Percentiles rank a stretch among this genome's conserved stretches.
Conservation (phyloP, 2,113 vertebrate genomes). For the Pagrus major region DNA sequence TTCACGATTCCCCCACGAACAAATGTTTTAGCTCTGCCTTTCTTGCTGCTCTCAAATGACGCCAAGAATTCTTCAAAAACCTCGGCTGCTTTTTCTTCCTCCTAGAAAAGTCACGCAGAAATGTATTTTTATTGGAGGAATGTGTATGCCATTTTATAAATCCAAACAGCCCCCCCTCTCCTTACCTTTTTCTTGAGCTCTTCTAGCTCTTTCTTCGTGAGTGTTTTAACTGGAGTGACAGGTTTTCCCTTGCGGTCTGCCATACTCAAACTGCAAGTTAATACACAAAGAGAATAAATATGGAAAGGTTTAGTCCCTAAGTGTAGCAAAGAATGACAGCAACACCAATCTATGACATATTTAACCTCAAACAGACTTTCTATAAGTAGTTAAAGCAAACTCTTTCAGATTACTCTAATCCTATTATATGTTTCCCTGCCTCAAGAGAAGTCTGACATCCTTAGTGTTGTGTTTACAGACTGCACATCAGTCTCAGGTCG, state of each 20-base stretch:
- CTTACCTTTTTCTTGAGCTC: conserved; percentile 85
- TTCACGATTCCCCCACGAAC: conserved; percentile 88
- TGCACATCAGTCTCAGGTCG: neutral
- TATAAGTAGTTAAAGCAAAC: too few relatives aligned
- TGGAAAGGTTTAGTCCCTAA: too few relatives aligned
- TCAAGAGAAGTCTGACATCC: neutral
- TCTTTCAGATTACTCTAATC: too few relatives aligned
- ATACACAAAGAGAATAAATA: neutral
- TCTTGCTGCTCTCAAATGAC: conserved; percentile 84
- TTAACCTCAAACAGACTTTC: too few relatives aligned
- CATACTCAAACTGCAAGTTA: conserved; percentile 77
- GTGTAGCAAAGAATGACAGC: neutral
- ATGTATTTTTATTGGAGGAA: neutral
- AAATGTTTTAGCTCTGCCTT: conserved; percentile 84
- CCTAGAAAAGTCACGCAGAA: conserved; percentile 68
- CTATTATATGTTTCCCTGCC: neutral
- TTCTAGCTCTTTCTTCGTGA: conserved; percentile 84
- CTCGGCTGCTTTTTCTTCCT: conserved; percentile 87
- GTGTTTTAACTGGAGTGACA: conserved; percentile 74
- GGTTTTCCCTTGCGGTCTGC: conserved; percentile 86
- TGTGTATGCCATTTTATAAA: neutral
- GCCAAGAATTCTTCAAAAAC: conserved; percentile 88
- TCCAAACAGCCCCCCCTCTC: neutral
- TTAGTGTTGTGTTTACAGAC: neutral
- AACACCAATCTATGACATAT: too few relatives aligned